Conservation (phyloP, 2,888 invertebrate species). For the Isotomurus palustris region DNA sequence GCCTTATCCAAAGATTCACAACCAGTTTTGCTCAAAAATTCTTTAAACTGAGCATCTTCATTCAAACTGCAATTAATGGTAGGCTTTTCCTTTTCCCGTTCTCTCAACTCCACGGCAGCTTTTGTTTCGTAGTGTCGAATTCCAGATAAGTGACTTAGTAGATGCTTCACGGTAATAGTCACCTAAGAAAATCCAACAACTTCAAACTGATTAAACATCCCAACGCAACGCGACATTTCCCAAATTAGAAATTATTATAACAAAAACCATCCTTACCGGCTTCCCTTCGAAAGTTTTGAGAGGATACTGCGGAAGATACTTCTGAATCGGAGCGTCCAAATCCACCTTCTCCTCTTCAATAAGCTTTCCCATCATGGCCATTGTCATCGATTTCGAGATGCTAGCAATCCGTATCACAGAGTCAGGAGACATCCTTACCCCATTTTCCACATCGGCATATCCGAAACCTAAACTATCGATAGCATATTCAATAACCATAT, state of each 20-base stretch:
- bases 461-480: slow-evolving; percentile 54
- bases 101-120: slow-evolving; percentile 21
- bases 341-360: slow-evolving; percentile 55
- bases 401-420: slow-evolving; percentile 59
- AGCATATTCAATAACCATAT: neutral
- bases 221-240: neutral
- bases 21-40: slow-evolving; percentile 52
- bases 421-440: slow-evolving; percentile 50
- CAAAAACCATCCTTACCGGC: slow-evolving; percentile 47
- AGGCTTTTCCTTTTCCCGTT: slow-evolving; percentile 17
- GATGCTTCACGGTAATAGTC: slow-evolving; percentile 54
- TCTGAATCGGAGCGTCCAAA: slow-evolving; percentile 54
- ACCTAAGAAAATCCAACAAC: slow-evolving; percentile 48
- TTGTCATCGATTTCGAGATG: slow-evolving; percentile 57
- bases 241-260: neutral
- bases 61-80: no score
- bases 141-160: slow-evolving; percentile 56
- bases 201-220: neutral
- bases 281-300: slow-evolving; percentile 53
- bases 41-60: slow-evolving; percentile 48
- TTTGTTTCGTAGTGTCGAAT: slow-evolving; percentile 56
- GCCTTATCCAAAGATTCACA: slow-evolving; percentile 51
- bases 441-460: slow-evolving; percentile 56
- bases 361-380: slow-evolving; percentile 54
- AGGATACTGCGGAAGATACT: slow-evolving; percentile 56